Evolutionary conservation across 2,113 vertebrate genomes (phyloP).

Genomic region (Hystrix cristata): DNA sequence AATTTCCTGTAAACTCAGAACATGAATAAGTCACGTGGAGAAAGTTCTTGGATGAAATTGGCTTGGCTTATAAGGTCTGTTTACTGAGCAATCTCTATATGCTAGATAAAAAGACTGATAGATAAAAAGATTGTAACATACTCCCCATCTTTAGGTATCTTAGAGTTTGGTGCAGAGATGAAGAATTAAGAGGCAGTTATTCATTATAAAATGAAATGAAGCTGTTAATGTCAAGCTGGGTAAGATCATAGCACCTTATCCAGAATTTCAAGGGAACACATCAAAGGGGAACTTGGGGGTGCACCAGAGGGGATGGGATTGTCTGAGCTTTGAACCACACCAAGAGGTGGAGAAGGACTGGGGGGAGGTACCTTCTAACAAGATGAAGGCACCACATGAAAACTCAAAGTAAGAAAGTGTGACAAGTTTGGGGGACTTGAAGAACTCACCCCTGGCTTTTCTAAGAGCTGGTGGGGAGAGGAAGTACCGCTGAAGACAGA

Average conservation of each 20-base stretch:
- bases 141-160: neutral
- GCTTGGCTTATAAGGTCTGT: neutral
- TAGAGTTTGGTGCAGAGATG: neutral
- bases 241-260: neutral
- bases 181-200: neutral
- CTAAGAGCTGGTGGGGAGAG: neutral
- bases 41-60: constrained; percentile 16
- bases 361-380: neutral
- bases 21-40: neutral
- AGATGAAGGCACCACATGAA: neutral
- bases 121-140: neutral
- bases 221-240: neutral
- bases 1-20: constrained; percentile 15
- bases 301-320: neutral
- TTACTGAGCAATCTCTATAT: neutral
- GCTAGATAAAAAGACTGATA: neutral
- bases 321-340: neutral
- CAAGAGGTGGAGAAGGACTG: neutral
- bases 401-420: neutral
- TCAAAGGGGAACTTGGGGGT: neutral
- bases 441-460: neutral
- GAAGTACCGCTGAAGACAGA: neutral
- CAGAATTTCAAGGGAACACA: neutral
- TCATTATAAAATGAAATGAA: neutral
- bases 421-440: neutral